Base-by-base conservation (phyloP, 2,797 vertebrate genomes). In the Psittacula derbiana region DNA sequence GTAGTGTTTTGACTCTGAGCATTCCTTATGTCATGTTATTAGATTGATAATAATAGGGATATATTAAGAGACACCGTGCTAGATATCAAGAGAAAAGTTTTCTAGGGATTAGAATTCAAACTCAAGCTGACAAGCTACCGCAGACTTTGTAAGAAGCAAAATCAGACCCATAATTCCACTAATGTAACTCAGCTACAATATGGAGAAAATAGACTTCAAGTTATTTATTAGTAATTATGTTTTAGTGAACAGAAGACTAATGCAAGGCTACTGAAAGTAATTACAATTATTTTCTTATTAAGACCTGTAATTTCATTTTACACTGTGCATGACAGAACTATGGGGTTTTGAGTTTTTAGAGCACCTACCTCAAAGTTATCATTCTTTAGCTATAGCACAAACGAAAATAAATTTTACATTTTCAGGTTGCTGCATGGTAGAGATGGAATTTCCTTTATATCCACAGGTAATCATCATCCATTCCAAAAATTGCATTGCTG, bases 401-500 rank as follows among this genome's bases (percentile, higher is more conserved):
- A 91, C 43, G 64, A 80, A 21, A 88, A n/a, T 61, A 76, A 80
- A 93, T 82, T 83, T 91, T 86, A 27, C 23, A 82, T 90, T 58
- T 90, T 58, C 31, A 84, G n/a, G 21, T 60, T 23, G 23, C 38
- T 75, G 44, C 11, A 52, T 47, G 57, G 41, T 57, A 83, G 89
- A 91, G 53, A 62, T 36, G 62, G 75, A 87, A 88, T 94, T 96
- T 73, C n/a, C 72, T 80, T 92, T 86, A 94, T 80, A 92, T 75
- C 55, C 47, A 72, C 31, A 90, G 27, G 31, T 74, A 69, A 69
- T 58, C 18, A 67, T 24, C 16, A 80, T 44, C 4, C 10, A 31
- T 60, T 85, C 95, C 62, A 96, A 96, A 95, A 88, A n/a, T 43
- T 58, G 19, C 49, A 52, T 18, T 93, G 55, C 80, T 97, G 91